Evolutionary conservation across 2,113 vertebrate genomes (phyloP), one percentile per base, ranked within the genome.

Genomic region (Plectropomus leopardus): DNA sequence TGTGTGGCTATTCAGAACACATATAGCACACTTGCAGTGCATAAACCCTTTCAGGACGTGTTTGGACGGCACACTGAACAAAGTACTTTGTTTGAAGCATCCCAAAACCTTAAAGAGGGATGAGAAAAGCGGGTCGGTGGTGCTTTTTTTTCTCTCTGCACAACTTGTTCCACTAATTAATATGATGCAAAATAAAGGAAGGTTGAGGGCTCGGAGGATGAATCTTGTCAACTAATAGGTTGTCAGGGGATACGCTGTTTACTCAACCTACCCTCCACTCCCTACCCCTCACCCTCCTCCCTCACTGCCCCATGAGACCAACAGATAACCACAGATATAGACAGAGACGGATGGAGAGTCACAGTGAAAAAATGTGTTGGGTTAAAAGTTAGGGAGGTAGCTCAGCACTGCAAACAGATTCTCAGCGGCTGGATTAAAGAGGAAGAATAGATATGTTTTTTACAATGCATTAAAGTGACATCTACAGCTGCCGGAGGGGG

Each of bases 271-370:
- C 23, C 7, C 59, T 28, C 51, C 24, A 48, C 14, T 47, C 30
- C 7, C 17, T 36, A 36, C 44, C 24, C 32, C 13, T 32, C 17
- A 57, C 50, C 8, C 24, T 17, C 21, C 53, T 40, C 24, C 17
- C 5, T 26, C 24, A 34, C 16, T 24, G 21, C 58, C 88, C 83
- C 90, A 10, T 63, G 88, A 91, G 87, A 84, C 77, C 34, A 30
- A 63, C 63, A 78, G 80, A 90, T 90, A 89, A 75, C 75, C 80
- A 77, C 53, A 61, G 79, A 76, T 74, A 77, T 17, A 78, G 87
- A 86, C 89, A 90, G 82, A 92, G 87, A 87, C 55, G 72, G 85
- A 92, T 85, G 82, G 64, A 80, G 63, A 44, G 77, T 53, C 26
- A 63, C 40, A 21, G 30, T n/a, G 72, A 45, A 72, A 69, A 85